Evolutionary conservation across 1,140 invertebrate genomes (phyloP).

Genomic region (Drosophila tropicalis): DNA sequence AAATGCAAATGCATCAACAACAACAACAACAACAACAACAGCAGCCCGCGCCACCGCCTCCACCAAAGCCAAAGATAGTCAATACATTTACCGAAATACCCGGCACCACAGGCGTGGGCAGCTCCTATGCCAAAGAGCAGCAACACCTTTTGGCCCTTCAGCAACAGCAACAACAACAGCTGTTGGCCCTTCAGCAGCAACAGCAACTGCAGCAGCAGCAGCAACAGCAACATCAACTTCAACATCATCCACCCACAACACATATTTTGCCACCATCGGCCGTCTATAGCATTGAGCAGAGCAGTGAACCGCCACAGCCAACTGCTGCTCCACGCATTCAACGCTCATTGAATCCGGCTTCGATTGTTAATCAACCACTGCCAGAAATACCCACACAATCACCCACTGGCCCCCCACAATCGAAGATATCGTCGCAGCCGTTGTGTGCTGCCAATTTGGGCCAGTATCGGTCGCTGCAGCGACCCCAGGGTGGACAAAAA

Average conservation of each 20-base stretch:
- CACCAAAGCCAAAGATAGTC: constrained; percentile 78
- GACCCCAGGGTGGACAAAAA: constrained; percentile 63
- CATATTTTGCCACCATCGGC: constrained; percentile 79
- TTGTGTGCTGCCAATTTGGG: constrained; percentile 78
- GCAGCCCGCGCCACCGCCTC: constrained; percentile 71
- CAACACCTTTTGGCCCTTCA: constrained; percentile 52
- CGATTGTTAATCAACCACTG: constrained; percentile 81
- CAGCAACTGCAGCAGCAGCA: constrained; percentile 68
- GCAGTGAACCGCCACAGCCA: constrained; percentile 44
- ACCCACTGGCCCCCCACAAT: constrained; percentile 42
- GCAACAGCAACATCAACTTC: constrained; percentile 61
- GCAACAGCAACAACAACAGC: constrained; percentile 68
- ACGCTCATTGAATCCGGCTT: constrained; percentile 75
- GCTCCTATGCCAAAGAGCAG: constrained; percentile 79
- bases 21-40: constrained; percentile 42
- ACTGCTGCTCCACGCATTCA: constrained; percentile 60
- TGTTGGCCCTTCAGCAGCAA: constrained; percentile 67
- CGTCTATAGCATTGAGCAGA: constrained; percentile 81
- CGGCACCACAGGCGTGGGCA: constrained; percentile 79
- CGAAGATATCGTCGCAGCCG: constrained; percentile 79
- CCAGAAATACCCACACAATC: constrained; percentile 77
- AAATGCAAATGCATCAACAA: constrained; percentile 40
- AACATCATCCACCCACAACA: constrained; percentile 77
- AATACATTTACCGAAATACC: constrained; percentile 82
- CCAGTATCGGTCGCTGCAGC: constrained; percentile 79